phyloP scores from a whole-genome alignment of 2,888 invertebrate genomes.

The Andrena praecox region DNA sequence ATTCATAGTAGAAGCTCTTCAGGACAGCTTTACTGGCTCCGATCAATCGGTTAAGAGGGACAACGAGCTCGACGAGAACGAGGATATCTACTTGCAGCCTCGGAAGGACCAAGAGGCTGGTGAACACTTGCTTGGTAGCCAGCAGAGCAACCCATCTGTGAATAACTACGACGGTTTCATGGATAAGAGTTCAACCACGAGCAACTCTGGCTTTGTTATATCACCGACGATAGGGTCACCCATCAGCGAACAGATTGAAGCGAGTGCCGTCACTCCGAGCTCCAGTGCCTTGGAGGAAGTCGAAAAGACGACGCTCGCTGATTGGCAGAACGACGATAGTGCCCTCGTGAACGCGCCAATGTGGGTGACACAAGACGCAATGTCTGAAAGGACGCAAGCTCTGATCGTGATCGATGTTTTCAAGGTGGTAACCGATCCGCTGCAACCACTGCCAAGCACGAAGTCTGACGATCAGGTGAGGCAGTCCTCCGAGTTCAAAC shows the following conservation, averaged over 20 bases:
- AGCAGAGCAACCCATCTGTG: neutral
- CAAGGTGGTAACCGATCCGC: slow-evolving; percentile 7
- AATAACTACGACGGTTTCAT: neutral
- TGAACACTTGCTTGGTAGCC: neutral
- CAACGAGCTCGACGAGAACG: neutral
- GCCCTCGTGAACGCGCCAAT: neutral
- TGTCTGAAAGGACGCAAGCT: neutral
- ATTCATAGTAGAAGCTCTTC: neutral
- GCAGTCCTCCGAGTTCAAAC: neutral
- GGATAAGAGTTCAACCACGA: neutral
- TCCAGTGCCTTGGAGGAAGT: neutral
- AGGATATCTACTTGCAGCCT: neutral
- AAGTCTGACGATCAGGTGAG: neutral
- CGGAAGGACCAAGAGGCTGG: neutral
- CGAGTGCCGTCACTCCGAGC: neutral
- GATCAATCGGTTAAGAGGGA: neutral
- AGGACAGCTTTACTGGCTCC: neutral
- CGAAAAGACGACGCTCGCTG: neutral
- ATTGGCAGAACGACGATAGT: neutral
- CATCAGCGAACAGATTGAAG: neutral
- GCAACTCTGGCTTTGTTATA: neutral
- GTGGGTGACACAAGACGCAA: neutral
- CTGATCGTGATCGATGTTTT: slow-evolving; percentile 44
- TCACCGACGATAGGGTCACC: neutral
- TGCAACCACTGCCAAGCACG: neutral